Base-by-base conservation (phyloP, 2,888 invertebrate genomes). In the Agrotis ipsilon region DNA sequence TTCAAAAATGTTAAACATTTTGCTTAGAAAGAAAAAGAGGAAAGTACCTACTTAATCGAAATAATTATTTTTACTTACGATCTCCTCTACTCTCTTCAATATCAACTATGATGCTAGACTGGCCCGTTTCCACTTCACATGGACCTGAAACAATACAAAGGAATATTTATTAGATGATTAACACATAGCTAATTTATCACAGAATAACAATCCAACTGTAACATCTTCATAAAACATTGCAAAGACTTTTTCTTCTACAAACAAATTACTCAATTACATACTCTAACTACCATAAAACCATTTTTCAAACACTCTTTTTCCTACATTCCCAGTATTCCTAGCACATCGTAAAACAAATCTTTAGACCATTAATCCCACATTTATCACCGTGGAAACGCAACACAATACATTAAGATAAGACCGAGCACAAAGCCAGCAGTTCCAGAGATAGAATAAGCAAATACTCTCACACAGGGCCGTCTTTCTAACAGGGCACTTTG, bases 31-130 rank as follows among this genome's bases (percentile, higher is more conserved):
- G 32, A 32, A 32, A 32, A 7, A 32, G 32, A 32, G 32, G 7
- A 32, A 32, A 32, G 32, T 6, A 32, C 3, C 27, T 5, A 27
- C 0, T 5, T 3, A 27, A 27, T 27, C 27, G 27, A 27, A 27
- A 27, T 5, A 39, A 39, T 51, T 27, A 3, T 58, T 18, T n/a
- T 63, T 54, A 98, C 98, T 98, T 97, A 98, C 98, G 98, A 87
- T 97, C 96, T 83, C 98, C 98, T 92, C 97, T 97, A 92, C 98
- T 98, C 93, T 99, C 99, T 93, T 98, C 98, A 83, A 98, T 98
- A 91, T 98, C 98, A 84, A 99, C 96, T 88, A 99, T 98, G 81
- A 98, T 98, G 91, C 98, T 98, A 48, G 98, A 98, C 89, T 98
- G 98, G 49, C 98, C 98, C 71, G 97, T 98, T 96, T 98, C 98